Base-by-base conservation (phyloP, 2,888 invertebrate genomes). In the Nemoura dubitans region DNA sequence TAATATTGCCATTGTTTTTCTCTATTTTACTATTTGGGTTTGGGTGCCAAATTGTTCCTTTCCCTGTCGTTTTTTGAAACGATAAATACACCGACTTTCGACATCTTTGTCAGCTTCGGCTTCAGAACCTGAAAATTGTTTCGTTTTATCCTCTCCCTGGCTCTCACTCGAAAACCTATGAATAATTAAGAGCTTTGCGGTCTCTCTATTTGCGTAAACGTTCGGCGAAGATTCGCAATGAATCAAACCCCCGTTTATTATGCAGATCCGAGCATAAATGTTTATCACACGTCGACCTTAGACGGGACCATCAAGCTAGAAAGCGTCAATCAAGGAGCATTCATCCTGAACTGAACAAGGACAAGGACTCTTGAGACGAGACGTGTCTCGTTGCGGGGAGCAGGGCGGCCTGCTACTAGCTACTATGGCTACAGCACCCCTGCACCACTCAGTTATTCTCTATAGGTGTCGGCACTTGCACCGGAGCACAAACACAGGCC, bases 271-370 rank as follows among this genome's bases (percentile, higher is more conserved):
- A 21, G 59, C 14, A 7, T 59, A 21, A 59, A 59, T 7, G 14
- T 59, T 59, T 59, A 59, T 59, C 59, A 21, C 59, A 21, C 10
- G 14, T 59, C 21, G 59, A 10, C 59, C n/a, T 3, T 36, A 6
- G 36, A 10, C 59, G 21, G 21, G 16, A 59, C 14, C 59, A 59
- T 59, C 59, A 59, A 59, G 59, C 59, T 59, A 59, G 59, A 59
- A 7, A 59, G 59, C 59, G 59, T 59, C 59, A 59, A 59, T 59
- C 59, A 59, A 59, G 59, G 59, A 59, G 59, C 59, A 59, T 59
- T 59, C 59, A 59, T 59, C 59, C 59, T 59, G 59, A 59, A 59
- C 59, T 59, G 59, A 59, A 59, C 59, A 59, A 59, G 59, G 21
- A 21, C 59, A 59, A 59, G 59, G 59, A 59, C 59, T 21, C 59